These are phyloP conservation scores for Palythoa heliodiscus DNA, from an alignment of 92 coral and sea anemone species.

Conservation along the genomic window DNA sequence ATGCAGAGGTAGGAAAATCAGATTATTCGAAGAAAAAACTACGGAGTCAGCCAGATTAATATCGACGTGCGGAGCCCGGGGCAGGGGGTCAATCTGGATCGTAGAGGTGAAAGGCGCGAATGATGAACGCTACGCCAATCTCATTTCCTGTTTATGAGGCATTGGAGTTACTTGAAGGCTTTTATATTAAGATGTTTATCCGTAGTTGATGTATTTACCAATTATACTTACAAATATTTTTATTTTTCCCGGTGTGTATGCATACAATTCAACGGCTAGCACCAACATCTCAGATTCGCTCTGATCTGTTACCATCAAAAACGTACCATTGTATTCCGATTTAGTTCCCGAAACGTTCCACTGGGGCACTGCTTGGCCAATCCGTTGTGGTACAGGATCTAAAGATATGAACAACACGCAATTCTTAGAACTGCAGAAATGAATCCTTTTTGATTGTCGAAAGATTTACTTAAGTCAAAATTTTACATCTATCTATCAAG, in stretches of 20 bases:
- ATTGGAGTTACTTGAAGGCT: neutral
- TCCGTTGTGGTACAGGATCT: slow-evolving; percentile 68
- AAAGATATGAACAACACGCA: neutral
- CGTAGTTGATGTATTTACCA: neutral
- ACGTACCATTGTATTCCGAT: slow-evolving; percentile 61
- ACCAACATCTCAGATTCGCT: slow-evolving; percentile 57
- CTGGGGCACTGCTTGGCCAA: slow-evolving; percentile 85
- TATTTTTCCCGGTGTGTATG: slow-evolving; percentile 65
- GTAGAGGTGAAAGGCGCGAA: too few species aligned
- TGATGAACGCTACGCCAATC: too few species aligned
- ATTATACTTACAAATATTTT: slow-evolving; percentile 69
- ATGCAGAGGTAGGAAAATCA: too few species aligned
- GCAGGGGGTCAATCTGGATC: too few species aligned
- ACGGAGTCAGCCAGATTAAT: too few species aligned
- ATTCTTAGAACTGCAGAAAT: neutral
- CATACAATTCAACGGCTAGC: slow-evolving; percentile 76
- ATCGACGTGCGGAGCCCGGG: too few species aligned
- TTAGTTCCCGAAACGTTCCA: slow-evolving; percentile 61
- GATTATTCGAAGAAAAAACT: too few species aligned
- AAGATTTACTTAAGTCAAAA: too few species aligned
- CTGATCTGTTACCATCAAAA: slow-evolving; percentile 64
- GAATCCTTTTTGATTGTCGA: neutral
- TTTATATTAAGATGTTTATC: neutral
- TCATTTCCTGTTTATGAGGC: too few species aligned
- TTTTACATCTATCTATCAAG: too few species aligned